Evolutionary conservation across 2,113 vertebrate species (phyloP).

Genomic region (Numida meleagris): DNA sequence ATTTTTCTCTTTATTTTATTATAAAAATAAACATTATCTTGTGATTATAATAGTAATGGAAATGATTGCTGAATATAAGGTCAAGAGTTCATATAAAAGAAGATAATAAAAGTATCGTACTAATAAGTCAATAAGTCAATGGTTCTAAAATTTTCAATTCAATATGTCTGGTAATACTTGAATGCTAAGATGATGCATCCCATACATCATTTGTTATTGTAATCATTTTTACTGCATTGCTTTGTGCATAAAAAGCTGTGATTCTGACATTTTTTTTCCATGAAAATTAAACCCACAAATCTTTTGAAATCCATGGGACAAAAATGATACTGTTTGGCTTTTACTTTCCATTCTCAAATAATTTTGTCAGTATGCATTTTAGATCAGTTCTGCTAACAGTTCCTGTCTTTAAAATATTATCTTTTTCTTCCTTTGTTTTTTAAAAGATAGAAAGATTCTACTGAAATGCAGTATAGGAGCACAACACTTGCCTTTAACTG

Average conservation of each 20-base stretch:
- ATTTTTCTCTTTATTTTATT: not conserved
- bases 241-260: not conserved
- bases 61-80: not conserved
- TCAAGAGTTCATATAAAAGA: not conserved
- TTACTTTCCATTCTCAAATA: not conserved
- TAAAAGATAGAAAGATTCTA: not conserved
- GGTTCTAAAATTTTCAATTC: not conserved
- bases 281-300: not conserved
- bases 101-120: not conserved
- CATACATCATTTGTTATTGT: not conserved
- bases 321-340: not conserved
- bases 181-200: not conserved
- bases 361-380: not conserved
- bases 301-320: not conserved
- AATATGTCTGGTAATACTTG: not conserved
- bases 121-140: not conserved
- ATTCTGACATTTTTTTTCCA: not conserved
- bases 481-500: not conserved
- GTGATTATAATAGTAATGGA: not conserved
- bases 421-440: not conserved
- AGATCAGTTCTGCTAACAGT: not conserved
- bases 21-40: not conserved
- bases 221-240: not conserved
- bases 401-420: not conserved
- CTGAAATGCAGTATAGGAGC: not conserved